phyloP scores from a whole-genome alignment of 2,888 invertebrate species.

The Lumbricus terrestris region DNA sequence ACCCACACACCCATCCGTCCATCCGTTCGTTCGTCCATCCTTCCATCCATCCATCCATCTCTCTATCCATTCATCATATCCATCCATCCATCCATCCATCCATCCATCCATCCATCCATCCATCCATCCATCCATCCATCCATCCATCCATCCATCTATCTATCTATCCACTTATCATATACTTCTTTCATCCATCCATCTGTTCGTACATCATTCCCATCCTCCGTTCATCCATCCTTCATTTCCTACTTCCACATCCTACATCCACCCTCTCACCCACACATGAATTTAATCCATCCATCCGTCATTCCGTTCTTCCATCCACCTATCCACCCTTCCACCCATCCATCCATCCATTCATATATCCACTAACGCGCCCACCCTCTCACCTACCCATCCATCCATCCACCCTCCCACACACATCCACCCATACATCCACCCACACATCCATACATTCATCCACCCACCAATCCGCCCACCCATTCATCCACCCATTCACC shows the following conservation, averaged over 20 bases:
- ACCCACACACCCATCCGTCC: too few relatives aligned
- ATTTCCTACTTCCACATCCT: neutral
- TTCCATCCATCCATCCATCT: too few relatives aligned
- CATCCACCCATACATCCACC: neutral
- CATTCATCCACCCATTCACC: neutral
- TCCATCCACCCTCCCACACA: neutral
- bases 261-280: too few relatives aligned
- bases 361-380: neutral
- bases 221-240: neutral
- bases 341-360: neutral
- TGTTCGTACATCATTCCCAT: neutral
- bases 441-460: too few relatives aligned
- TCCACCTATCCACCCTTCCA: neutral
- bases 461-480: neutral
- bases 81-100: too few relatives aligned
- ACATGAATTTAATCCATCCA: too few relatives aligned
- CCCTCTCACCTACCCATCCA: neutral
- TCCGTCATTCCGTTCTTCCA: neutral
- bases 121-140: too few relatives aligned
- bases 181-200: neutral
- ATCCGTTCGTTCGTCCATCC: too few relatives aligned
- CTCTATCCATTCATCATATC: too few relatives aligned
- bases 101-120: too few relatives aligned
- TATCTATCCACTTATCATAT: too few relatives aligned
- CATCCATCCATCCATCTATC: too few relatives aligned